Evolutionary conservation across 1,140 invertebrate species (phyloP).

Genomic region (Drosophila kepulauana): DNA sequence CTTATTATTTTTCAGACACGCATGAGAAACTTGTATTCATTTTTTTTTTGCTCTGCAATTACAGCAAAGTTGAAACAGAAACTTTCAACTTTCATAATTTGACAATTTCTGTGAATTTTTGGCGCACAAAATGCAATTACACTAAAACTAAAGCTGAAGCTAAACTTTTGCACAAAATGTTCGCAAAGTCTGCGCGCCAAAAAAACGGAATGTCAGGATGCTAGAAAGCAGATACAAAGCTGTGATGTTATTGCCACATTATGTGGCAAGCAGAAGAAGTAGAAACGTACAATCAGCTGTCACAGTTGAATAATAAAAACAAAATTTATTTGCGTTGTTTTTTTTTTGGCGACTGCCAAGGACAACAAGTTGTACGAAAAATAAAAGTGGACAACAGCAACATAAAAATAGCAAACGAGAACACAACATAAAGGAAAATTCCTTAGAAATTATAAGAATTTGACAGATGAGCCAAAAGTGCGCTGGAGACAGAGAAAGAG

Average conservation of each 20-base stretch:
- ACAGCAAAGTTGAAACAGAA: slow-evolving; percentile 5
- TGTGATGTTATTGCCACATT: slow-evolving; percentile 27
- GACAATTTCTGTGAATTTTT: neutral
- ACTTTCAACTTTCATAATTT: neutral
- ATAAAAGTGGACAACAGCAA: neutral
- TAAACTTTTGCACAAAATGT: slow-evolving; percentile 8
- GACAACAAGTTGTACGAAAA: slow-evolving; percentile 68
- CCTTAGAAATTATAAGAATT: slow-evolving; percentile 71
- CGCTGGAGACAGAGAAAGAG: slow-evolving; percentile 26
- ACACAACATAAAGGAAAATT: slow-evolving; percentile 40
- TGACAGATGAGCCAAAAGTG: slow-evolving; percentile 69
- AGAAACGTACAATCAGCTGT: slow-evolving; percentile 65
- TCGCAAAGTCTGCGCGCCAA: slow-evolving; percentile 30
- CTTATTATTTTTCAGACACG: neutral
- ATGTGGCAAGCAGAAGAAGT: slow-evolving; percentile 30
- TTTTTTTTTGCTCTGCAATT: slow-evolving; percentile 5
- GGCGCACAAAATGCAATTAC: slow-evolving; percentile 14
- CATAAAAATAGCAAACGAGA: slow-evolving; percentile 21
- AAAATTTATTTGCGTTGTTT: slow-evolving; percentile 71
- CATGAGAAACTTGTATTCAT: neutral
- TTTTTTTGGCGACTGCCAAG: slow-evolving; percentile 55
- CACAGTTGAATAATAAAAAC: slow-evolving; percentile 76
- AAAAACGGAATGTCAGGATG: slow-evolving; percentile 11
- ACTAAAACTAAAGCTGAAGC: neutral
- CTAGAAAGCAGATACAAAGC: slow-evolving; percentile 26